Base-by-base conservation (phyloP, 2,888 invertebrate species). In the Pediacus dermestoides region DNA sequence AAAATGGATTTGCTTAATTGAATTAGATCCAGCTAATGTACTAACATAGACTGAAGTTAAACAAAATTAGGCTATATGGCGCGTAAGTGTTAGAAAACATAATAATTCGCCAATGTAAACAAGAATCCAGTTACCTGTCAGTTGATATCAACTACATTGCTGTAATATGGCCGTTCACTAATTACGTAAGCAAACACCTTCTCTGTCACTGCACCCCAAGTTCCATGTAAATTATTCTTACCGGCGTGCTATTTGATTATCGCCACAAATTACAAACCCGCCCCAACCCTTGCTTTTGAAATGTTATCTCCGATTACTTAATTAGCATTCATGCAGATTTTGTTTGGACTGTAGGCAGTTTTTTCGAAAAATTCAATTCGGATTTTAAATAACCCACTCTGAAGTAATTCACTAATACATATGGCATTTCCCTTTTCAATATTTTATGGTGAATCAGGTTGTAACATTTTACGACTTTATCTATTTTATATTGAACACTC, bases 401-500 rank as follows among this genome's bases (percentile, higher is more conserved):
- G n/a, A n/a, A n/a, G 38, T 42, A 45, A 46, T 46, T 36, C 39
- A 31, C 34, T 46, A 40, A 47, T 39, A 39, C 41, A 32, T 38
- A 37, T 34, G 35, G 33, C 34, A 22, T 37, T 39, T 40, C 40
- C 46, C 10, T 42, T 44, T 47, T 48, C 49, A 44, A 49, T 52
- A 52, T 51, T 49, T 44, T 44, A 48, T 42, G 34, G 30, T 28
- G 39, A 43, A 49, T 42, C 44, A 42, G 42, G 52, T 44, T 51
- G 48, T 52, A 54, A 54, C 52, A 38, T 55, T 57, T 57, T 57
- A 55, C 44, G 53, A 53, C 49, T 51, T 51, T 23, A 23, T 48
- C 53, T 54, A 48, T 49, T 52, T 54, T 53, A 53, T 53, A 57
- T 53, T 47, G 53, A 52, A 46, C 50, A 53, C 54, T 49, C 51